These are phyloP conservation scores for Riptortus pedestris DNA, from an alignment of 1,140 invertebrate species.

Conservation along the genomic window DNA sequence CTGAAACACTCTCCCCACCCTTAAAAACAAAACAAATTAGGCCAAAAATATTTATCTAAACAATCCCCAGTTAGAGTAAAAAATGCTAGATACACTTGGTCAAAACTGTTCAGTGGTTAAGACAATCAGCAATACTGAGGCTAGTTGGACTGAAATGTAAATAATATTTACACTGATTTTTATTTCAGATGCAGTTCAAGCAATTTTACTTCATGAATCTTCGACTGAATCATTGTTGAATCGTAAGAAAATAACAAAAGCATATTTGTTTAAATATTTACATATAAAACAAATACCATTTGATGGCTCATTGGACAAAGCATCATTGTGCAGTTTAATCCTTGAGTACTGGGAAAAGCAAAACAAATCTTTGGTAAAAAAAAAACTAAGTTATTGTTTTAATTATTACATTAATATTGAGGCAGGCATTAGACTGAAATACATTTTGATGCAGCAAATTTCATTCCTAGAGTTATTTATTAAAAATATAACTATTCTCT, in stretches of 20 bases:
- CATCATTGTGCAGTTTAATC: slow-evolving; percentile 36
- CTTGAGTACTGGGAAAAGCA: background rate
- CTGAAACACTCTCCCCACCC: too few relatives aligned
- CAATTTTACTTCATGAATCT: slow-evolving; percentile 37
- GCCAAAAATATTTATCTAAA: too few relatives aligned
- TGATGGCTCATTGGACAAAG: slow-evolving; percentile 39
- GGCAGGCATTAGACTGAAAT: background rate
- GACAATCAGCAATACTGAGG: too few relatives aligned
- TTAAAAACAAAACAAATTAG: too few relatives aligned
- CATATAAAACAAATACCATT: slow-evolving; percentile 36
- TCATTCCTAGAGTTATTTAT: background rate
- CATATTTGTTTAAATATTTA: slow-evolving; percentile 41
- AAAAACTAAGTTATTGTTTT: background rate
- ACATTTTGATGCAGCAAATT: background rate
- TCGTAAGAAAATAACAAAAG: slow-evolving; percentile 39
- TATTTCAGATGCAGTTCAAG: slow-evolving; percentile 39
- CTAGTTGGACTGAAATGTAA: too few relatives aligned
- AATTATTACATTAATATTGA: background rate
- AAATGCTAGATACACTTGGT: too few relatives aligned
- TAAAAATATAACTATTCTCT: background rate
- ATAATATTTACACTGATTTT: too few relatives aligned
- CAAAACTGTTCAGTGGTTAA: too few relatives aligned
- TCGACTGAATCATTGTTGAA: slow-evolving; percentile 37
- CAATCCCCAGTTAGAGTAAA: too few relatives aligned
- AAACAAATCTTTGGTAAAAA: background rate